Percentiles rank a stretch among this genome's conserved stretches.
Evolutionary conservation across 2,113 vertebrate species (phyloP).

Genomic region (Scartelaos histophorus): DNA sequence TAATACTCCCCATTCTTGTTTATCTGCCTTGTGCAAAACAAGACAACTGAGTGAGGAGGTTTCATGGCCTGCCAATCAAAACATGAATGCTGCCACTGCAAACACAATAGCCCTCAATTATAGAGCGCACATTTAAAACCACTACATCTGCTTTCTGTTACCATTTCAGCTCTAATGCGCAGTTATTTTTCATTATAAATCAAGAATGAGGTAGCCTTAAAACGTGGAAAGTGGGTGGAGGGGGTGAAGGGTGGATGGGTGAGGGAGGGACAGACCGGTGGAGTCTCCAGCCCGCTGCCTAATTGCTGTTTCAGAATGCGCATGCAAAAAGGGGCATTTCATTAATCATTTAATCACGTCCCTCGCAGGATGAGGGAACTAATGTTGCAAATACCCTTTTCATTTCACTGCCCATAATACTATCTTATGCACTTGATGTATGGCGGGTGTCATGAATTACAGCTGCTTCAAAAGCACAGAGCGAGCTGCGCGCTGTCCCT

Average conservation of each 20-base stretch:
- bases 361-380: constrained; percentile 98
- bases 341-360: constrained; percentile 99
- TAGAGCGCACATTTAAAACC: constrained; percentile 85
- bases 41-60: constrained; percentile 84
- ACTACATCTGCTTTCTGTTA: constrained; percentile 85
- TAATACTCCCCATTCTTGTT: constrained; percentile 85
- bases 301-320: constrained; percentile 99
- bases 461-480: constrained; percentile 94
- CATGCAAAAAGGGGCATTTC: constrained; percentile 96
- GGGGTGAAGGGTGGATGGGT: constrained; percentile 24
- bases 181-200: constrained; percentile 94
- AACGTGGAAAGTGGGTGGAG: constrained; percentile 15
- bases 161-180: constrained; percentile 87
- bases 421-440: constrained; percentile 99
- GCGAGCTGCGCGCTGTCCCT: constrained; percentile 84
- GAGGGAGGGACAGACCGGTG: constrained; percentile 83
- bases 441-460: constrained; percentile 99
- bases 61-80: constrained; percentile 92
- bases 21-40: constrained; percentile 94
- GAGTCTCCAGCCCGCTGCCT: constrained; percentile 90
- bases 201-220: constrained; percentile 75
- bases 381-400: constrained; percentile 99
- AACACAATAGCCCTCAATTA: constrained; percentile 90
- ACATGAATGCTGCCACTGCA: constrained; percentile 77
- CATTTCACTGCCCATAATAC: constrained; percentile 98